phyloP scores from a whole-genome alignment of 1,140 invertebrate species.

The Hylaeus anthracinus region DNA sequence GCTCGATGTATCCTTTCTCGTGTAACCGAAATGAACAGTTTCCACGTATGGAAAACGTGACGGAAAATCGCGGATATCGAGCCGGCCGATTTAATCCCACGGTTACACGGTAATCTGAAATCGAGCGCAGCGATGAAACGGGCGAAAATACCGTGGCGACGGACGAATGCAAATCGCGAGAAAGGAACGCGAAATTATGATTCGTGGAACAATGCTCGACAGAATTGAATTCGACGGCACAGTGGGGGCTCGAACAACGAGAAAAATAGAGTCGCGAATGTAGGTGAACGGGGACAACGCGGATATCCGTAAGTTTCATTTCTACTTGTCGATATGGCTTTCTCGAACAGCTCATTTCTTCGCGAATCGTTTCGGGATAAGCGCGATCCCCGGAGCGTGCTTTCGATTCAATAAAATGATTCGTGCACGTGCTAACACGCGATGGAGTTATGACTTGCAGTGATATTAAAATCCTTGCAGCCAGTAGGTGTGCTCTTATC shows the following conservation, averaged over 20 bases:
- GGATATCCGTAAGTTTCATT: slow-evolving; percentile 31
- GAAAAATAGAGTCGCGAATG: not conserved
- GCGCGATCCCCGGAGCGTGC: not conserved
- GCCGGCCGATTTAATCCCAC: not conserved
- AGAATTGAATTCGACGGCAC: slow-evolving; percentile 25
- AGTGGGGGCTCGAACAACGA: no score
- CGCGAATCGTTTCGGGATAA: slow-evolving; percentile 26
- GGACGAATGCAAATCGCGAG: slow-evolving; percentile 28
- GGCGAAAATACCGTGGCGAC: not conserved
- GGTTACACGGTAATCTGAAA: not conserved
- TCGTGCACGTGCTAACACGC: not conserved
- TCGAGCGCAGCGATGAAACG: not conserved
- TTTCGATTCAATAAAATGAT: slow-evolving; percentile 42
- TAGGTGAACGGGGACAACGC: no score
- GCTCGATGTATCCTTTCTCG: no score
- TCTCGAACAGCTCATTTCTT: slow-evolving; percentile 29
- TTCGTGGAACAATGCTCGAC: slow-evolving; percentile 14
- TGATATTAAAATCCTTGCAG: slow-evolving; percentile 21
- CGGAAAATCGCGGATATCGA: not conserved
- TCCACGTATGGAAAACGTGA: not conserved
- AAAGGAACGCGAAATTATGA: slow-evolving; percentile 32
- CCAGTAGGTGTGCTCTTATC: no score
- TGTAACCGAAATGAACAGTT: not conserved
- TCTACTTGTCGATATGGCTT: not conserved
- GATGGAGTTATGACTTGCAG: not conserved